Conservation (phyloP, 2,113 vertebrate genomes). For the Microtus montanus region DNA sequence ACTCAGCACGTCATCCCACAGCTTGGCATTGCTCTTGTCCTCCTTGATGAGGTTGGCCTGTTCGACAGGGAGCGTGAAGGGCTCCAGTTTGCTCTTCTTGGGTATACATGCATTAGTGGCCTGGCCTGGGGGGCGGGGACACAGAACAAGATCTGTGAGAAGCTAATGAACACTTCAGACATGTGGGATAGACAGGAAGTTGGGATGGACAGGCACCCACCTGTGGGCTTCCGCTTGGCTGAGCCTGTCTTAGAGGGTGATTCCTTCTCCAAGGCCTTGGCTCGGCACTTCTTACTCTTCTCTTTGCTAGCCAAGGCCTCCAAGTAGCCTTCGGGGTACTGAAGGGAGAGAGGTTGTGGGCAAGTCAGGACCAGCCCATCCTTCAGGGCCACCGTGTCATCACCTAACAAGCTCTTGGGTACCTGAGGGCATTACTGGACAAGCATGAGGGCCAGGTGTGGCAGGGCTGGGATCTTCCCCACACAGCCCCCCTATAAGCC, state of each 20-base stretch:
- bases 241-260: slow-evolving; percentile 88
- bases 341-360: background rate
- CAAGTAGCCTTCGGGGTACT: slow-evolving; percentile 98
- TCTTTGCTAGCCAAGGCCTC: slow-evolving; percentile 91
- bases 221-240: slow-evolving; percentile 93
- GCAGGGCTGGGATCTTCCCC: background rate
- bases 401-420: background rate
- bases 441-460: background rate
- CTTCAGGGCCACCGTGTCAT: background rate
- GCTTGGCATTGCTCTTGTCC: slow-evolving; percentile 92
- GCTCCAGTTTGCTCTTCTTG: slow-evolving; percentile 94
- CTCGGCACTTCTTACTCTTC: slow-evolving; percentile 86
- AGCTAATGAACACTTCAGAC: background rate
- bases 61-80: slow-evolving; percentile 91
- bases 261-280: slow-evolving; percentile 85
- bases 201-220: slow-evolving; percentile 63
- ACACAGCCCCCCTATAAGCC: background rate
- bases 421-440: background rate
- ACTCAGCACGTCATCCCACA: slow-evolving; percentile 94
- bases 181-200: background rate
- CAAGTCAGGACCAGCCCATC: no score
- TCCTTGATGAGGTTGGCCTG: slow-evolving; percentile 92
- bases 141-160: background rate
- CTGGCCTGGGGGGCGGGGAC: slow-evolving; percentile 61
- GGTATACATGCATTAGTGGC: slow-evolving; percentile 65